Conservation (phyloP, 2,888 invertebrate genomes). For the Trachelus stipa region DNA sequence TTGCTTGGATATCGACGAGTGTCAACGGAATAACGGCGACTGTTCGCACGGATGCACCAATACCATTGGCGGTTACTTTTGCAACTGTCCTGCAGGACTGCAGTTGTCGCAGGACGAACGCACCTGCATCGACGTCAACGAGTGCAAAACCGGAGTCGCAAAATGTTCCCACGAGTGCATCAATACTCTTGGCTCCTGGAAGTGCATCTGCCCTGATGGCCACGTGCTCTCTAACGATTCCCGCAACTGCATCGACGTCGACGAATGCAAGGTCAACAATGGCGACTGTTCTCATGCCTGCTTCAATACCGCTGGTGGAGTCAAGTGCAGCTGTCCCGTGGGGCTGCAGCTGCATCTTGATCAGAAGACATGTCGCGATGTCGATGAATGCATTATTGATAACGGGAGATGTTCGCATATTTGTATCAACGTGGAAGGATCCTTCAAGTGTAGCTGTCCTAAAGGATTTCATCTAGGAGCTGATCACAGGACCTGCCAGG, state of each 20-base stretch:
- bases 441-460: constrained; percentile 73
- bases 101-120: constrained; percentile 61
- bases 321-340: constrained; percentile 68
- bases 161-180: constrained; percentile 68
- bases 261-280: constrained; percentile 71
- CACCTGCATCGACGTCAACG: constrained; percentile 65
- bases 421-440: constrained; percentile 68
- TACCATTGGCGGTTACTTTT: constrained; percentile 68
- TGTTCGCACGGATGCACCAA: constrained; percentile 69
- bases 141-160: constrained; percentile 62
- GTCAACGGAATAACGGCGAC: constrained; percentile 64
- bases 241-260: constrained; percentile 65
- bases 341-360: constrained; percentile 62
- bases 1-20: constrained; percentile 62
- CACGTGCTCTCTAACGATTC: constrained; percentile 53
- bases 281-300: constrained; percentile 76
- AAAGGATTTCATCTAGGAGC: constrained; percentile 68
- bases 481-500: constrained; percentile 64
- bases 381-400: constrained; percentile 61
- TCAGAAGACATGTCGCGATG: constrained; percentile 57
- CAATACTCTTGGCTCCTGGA: constrained; percentile 63
- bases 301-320: constrained; percentile 68
- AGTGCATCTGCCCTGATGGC: constrained; percentile 62
- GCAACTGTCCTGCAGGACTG: constrained; percentile 69
- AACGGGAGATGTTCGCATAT: constrained; percentile 67